Conservation (phyloP, 2,113 vertebrate genomes). For the Hypocryptadius cinnamomeus region DNA sequence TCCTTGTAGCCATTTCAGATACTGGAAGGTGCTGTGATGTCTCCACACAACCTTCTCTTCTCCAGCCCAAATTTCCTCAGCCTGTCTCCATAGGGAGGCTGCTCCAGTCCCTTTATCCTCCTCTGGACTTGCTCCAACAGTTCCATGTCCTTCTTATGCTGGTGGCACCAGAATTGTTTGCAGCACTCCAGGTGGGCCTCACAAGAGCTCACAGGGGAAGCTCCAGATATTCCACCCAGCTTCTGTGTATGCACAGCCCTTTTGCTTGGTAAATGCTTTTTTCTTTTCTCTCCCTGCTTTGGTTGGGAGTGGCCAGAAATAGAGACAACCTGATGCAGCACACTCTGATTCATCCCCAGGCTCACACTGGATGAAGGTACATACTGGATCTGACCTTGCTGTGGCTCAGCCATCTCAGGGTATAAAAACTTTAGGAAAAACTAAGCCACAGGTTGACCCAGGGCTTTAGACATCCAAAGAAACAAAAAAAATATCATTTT, state of each 20-base stretch:
- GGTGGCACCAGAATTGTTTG: background rate
- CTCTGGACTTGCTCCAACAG: background rate
- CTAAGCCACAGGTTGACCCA: background rate
- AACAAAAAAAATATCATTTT: background rate
- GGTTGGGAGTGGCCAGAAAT: background rate
- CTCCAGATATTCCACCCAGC: background rate
- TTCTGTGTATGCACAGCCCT: background rate
- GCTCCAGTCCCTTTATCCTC: background rate
- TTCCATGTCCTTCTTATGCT: background rate
- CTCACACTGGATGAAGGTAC: background rate
- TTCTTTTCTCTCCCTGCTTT: background rate
- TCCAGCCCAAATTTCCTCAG: background rate
- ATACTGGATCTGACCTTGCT: background rate
- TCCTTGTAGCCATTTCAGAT: background rate
- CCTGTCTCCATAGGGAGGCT: background rate
- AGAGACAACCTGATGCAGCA: background rate
- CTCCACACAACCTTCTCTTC: background rate
- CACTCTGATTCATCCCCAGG: background rate
- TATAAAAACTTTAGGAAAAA: background rate
- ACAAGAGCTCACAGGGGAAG: rapidly evolving
- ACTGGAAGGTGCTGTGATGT: background rate
- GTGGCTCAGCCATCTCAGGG: background rate
- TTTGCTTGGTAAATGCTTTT: background rate
- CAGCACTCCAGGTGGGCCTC: background rate
- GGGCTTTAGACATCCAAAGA: background rate